Evolutionary conservation across 2,113 vertebrate species (phyloP), one percentile per base, ranked within the genome.

Genomic region (Tautogolabrus adspersus): DNA sequence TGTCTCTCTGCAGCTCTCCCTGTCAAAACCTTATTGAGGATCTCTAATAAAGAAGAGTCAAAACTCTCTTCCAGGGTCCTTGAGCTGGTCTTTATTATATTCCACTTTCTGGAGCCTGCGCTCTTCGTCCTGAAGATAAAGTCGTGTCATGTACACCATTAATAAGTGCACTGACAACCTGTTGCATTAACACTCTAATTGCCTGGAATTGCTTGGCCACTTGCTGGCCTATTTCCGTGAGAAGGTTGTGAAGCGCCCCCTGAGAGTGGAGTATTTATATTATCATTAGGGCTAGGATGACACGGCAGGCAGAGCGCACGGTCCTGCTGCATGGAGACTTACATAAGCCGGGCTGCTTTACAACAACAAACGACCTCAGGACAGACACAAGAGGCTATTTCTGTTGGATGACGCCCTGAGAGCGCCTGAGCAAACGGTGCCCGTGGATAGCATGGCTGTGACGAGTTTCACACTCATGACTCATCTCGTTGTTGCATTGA

Each of bases 201-300:
- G 67, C 57, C 26, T 76, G 81, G 83, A 79, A 88, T 88, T 75
- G 77, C 69, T 34, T 61, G 74, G 79, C 62, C 83, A 82, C 84
- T 84, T 83, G 87, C 64, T 77, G 91, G 76, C 78, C 90, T 87
- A 77, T 85, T 90, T 89, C 66, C 12, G 69, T 77, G 58, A 82
- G 74, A 66, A 72, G 76, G 72, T 79, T 89, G 82, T 91, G 82
- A 94, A 93, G 84, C 22, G 47, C 65, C 79, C 90, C 87, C 56
- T 21, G 89, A 81, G 90, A 72, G 75, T 54, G n/a, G 55, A 82
- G 70, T 90, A 88, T 88, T 91, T 88, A 90, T 92, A 80, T 88
- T 87, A 85, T 86, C 58, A 86, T 88, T 86, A 74, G 75, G 26
- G 70, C 60, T 77, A 64, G 72, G 74, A 81, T 89, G 84, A 88